phyloP scores from a whole-genome alignment of 2,888 invertebrate species.

The Campoplex capitator region DNA sequence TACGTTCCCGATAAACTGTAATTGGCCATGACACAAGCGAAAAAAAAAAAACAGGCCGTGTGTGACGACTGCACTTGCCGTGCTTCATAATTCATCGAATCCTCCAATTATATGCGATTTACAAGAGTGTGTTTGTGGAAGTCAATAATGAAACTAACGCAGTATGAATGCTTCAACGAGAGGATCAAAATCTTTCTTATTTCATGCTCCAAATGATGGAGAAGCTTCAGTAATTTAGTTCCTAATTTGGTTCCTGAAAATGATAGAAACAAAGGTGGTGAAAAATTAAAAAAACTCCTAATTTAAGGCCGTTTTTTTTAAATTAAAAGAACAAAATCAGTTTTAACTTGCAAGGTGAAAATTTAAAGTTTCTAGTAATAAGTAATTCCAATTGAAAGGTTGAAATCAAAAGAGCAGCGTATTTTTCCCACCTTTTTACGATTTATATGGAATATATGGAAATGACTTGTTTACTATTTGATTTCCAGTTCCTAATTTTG shows the following conservation, averaged over 20 bases:
- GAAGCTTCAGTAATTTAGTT: background rate
- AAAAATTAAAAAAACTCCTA: background rate
- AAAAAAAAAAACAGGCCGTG: conserved; percentile 28
- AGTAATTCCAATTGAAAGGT: too few species aligned
- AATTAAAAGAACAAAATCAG: too few species aligned
- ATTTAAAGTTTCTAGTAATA: too few species aligned
- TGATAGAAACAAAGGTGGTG: background rate
- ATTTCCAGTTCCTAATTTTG: background rate
- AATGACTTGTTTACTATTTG: background rate
- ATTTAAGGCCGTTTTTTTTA: too few species aligned
- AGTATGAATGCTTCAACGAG: conserved; percentile 29
- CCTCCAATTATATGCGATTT: conserved; percentile 14
- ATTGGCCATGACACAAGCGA: conserved; percentile 63
- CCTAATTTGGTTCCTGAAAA: background rate
- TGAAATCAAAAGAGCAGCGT: background rate
- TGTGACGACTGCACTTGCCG: conserved; percentile 48
- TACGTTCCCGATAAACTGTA: conserved; percentile 51
- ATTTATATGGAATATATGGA: background rate
- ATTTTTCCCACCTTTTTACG: background rate
- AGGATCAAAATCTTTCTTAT: background rate
- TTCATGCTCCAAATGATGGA: background rate
- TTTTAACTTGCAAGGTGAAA: background rate
- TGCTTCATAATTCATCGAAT: conserved; percentile 64
- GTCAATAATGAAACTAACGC: conserved; percentile 16
- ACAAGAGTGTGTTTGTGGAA: conserved; percentile 24